A percentile compares a stretch with the other conserved stretches of the same genome.
Conservation (phyloP, 35 echinoderm and acorn worm genomes). For the Apostichopus parvimensis region DNA sequence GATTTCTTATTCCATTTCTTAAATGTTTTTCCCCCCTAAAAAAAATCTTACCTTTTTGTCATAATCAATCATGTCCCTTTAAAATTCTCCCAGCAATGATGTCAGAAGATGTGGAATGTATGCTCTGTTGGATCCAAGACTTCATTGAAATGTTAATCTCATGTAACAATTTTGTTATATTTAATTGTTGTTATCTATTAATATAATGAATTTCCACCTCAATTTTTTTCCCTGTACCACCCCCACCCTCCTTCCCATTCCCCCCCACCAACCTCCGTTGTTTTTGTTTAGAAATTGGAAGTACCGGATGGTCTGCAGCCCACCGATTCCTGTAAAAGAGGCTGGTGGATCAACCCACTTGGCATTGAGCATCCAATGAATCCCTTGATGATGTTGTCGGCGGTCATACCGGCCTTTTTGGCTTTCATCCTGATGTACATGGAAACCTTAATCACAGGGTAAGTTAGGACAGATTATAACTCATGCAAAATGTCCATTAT, state of each 20-base stretch:
- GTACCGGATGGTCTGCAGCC: slow-evolving; percentile 87
- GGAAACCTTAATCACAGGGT: slow-evolving; percentile 94
- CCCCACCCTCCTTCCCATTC: not conserved
- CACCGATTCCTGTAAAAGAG: slow-evolving; percentile 81
- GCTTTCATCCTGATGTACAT: slow-evolving; percentile 95
- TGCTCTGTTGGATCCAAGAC: too few relatives aligned
- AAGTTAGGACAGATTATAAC: not conserved
- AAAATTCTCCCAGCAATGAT: too few relatives aligned
- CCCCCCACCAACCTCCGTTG: not conserved
- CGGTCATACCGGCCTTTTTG: slow-evolving; percentile 73
- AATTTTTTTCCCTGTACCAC: not conserved
- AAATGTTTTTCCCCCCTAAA: too few relatives aligned
- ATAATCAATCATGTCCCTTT: too few relatives aligned
- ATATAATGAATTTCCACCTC: too few relatives aligned
- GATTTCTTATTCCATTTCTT: too few relatives aligned
- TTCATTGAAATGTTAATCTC: too few relatives aligned
- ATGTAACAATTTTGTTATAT: too few relatives aligned
- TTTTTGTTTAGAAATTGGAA: slow-evolving; percentile 79
- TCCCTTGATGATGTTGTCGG: slow-evolving; percentile 72
- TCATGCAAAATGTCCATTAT: too few relatives aligned
- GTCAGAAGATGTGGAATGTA: too few relatives aligned
- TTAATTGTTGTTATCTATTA: too few relatives aligned
- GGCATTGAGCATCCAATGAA: slow-evolving; percentile 56
- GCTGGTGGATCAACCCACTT: slow-evolving; percentile 89
- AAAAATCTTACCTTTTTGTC: too few relatives aligned